phyloP scores from a whole-genome alignment of 2,113 vertebrate species.

The Lycocorax pyrrhopterus region DNA sequence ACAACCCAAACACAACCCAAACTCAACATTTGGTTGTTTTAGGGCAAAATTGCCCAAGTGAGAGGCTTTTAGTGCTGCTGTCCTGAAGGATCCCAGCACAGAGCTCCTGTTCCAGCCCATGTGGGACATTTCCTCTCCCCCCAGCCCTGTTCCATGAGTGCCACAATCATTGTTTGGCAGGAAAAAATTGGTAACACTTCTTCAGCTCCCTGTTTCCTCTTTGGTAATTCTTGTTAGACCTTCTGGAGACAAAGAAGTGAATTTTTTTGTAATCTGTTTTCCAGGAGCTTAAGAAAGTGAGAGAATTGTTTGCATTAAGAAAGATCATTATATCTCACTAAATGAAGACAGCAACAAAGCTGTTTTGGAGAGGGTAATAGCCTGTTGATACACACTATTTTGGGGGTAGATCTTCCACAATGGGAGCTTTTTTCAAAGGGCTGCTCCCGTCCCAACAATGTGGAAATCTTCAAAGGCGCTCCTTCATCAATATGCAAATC shows the following conservation, averaged over 20 bases:
- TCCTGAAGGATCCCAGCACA: background rate
- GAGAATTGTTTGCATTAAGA: background rate
- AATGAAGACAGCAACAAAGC: background rate
- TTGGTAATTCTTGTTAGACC: background rate
- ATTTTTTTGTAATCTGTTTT: background rate
- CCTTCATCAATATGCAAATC: conserved; percentile 62
- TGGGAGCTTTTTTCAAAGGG: background rate
- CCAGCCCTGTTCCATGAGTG: background rate
- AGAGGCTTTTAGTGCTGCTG: background rate
- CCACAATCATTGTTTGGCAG: background rate
- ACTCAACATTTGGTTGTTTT: background rate
- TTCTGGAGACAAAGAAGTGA: background rate
- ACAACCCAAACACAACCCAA: background rate
- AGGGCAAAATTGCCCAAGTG: background rate
- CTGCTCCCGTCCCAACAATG: background rate
- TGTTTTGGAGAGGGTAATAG: background rate
- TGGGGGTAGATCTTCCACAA: background rate
- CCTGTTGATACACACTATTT: background rate
- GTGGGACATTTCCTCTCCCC: background rate
- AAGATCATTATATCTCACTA: background rate
- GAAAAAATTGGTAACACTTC: background rate
- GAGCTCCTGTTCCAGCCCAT: background rate
- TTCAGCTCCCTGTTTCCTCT: background rate
- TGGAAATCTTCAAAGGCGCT: conserved; percentile 54
- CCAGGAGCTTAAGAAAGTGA: background rate